A percentile compares a stretch with the other conserved stretches of the same genome.
phyloP scores from a whole-genome alignment of 2,113 vertebrate genomes.

The Labeo rohita region DNA sequence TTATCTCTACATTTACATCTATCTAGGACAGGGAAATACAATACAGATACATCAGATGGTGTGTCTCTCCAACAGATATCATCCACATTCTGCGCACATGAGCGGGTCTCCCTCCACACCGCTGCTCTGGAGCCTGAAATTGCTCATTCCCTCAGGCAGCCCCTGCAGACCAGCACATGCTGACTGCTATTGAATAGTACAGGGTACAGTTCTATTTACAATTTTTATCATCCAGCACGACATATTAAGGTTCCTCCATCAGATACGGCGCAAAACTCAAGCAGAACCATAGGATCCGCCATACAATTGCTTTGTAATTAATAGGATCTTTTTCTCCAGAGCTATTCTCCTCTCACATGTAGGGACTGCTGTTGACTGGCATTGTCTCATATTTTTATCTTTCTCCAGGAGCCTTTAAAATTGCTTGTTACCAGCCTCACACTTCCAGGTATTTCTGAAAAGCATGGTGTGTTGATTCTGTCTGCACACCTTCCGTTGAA shows the following conservation, averaged over 20 bases:
- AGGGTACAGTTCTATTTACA: slow-evolving; percentile 21
- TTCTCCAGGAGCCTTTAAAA: neutral
- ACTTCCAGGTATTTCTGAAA: slow-evolving; percentile 13
- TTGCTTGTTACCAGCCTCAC: slow-evolving; percentile 10
- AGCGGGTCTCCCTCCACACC: neutral
- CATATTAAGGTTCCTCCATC: slow-evolving; percentile 13
- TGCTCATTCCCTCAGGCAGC: slow-evolving; percentile 39
- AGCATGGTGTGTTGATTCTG: slow-evolving; percentile 6
- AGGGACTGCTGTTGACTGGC: slow-evolving; percentile 29
- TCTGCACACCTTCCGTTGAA: neutral
- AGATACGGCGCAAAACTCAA: neutral
- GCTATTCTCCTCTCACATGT: neutral
- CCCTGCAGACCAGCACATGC: slow-evolving; percentile 16
- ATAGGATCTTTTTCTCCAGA: neutral
- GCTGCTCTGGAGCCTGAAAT: slow-evolving; percentile 37
- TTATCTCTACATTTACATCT: neutral
- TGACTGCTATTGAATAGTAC: slow-evolving; percentile 19
- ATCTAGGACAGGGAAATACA: neutral
- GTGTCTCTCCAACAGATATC: slow-evolving; percentile 10
- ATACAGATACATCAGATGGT: neutral
- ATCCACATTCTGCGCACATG: slow-evolving; percentile 37
- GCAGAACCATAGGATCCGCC: neutral
- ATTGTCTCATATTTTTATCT: slow-evolving; percentile 28
- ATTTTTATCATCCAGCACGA: slow-evolving; percentile 1
- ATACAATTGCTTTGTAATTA: neutral